These are phyloP conservation scores for Chrysolina americana DNA, from an alignment of 2,888 invertebrate genomes.

Conservation along the genomic window DNA sequence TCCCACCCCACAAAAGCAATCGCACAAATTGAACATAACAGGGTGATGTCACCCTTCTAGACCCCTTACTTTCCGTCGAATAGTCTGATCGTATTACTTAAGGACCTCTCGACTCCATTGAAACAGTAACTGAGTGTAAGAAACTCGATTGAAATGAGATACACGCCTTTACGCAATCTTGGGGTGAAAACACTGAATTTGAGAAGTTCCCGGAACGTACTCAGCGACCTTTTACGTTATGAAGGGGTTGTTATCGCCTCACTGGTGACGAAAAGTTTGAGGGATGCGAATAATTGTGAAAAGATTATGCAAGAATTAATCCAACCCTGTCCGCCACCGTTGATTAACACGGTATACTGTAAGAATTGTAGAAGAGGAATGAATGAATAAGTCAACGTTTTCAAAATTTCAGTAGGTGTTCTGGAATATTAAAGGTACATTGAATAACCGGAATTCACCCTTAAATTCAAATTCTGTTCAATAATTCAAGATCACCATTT, in stretches of 20 bases:
- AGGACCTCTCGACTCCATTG: background rate
- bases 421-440: background rate
- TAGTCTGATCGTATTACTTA: constrained; percentile 7
- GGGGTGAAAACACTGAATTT: background rate
- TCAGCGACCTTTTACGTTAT: background rate
- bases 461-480: constrained; percentile 1
- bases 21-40: background rate
- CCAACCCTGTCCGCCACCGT: no score
- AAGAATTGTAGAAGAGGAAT: no score
- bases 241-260: background rate
- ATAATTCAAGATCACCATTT: constrained; percentile 6
- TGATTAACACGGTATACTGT: no score
- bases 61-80: background rate
- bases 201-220: background rate
- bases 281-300: background rate
- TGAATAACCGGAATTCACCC: background rate
- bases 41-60: constrained; percentile 1
- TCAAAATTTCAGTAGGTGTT: background rate
- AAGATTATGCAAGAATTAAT: background rate
- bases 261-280: no score
- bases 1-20: background rate
- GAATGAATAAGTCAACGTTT: no score
- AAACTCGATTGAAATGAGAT: constrained; percentile 17
- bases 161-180: background rate
- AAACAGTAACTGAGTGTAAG: constrained; percentile 17